phyloP scores from a whole-genome alignment of 2,888 invertebrate species.

The Drosophila nigricruria region DNA sequence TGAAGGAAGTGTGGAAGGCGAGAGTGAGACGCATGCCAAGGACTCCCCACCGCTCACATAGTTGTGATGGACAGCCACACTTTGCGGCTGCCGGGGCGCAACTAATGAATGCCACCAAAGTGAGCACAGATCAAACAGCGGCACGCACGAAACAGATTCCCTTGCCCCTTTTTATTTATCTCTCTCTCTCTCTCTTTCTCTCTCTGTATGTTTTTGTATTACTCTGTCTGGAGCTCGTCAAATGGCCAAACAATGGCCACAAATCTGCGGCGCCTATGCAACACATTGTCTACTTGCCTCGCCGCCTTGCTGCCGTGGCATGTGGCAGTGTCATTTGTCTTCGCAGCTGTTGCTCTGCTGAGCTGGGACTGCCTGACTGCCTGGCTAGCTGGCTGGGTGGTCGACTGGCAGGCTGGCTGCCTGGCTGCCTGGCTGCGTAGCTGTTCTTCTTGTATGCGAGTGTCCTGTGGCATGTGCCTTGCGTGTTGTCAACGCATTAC shows the following conservation, averaged over 20 bases:
- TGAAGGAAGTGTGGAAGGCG: background rate
- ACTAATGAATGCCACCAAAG: slow-evolving; percentile 69
- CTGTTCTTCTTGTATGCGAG: slow-evolving; percentile 12
- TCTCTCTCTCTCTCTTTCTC: background rate
- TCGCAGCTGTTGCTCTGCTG: slow-evolving; percentile 36
- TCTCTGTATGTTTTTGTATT: background rate
- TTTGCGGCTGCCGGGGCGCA: slow-evolving; percentile 49
- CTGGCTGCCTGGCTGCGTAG: background rate
- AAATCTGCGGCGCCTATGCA: slow-evolving; percentile 42
- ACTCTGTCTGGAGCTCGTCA: slow-evolving; percentile 26
- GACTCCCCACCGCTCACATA: slow-evolving; percentile 29
- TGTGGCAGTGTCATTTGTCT: slow-evolving; percentile 72
- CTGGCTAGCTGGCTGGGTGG: slow-evolving; percentile 4
- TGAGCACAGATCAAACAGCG: slow-evolving; percentile 54
- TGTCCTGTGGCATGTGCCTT: slow-evolving; percentile 37
- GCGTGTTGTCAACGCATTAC: slow-evolving; percentile 75
- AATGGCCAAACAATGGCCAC: slow-evolving; percentile 58
- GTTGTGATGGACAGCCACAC: slow-evolving; percentile 74
- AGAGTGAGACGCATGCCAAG: slow-evolving; percentile 17
- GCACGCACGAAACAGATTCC: slow-evolving; percentile 33
- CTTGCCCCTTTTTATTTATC: background rate
- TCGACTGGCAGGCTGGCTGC: background rate
- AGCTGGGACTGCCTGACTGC: background rate
- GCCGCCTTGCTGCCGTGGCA: slow-evolving; percentile 22
- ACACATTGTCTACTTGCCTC: slow-evolving; percentile 3